phyloP scores from a whole-genome alignment of 2,113 vertebrate genomes.

The Urocolius indicus region DNA sequence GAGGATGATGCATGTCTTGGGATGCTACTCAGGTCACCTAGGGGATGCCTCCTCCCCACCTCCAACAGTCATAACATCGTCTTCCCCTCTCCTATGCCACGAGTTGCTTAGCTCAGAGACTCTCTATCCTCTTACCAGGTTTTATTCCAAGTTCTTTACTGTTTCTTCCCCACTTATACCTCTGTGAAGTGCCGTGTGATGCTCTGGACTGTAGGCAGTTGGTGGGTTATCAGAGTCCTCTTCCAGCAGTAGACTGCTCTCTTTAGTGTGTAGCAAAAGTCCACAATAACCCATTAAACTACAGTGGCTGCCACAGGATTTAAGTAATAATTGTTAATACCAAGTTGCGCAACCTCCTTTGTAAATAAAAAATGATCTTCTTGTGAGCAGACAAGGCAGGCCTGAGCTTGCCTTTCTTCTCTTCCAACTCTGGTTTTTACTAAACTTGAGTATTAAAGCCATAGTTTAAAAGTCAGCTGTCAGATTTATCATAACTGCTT shows the following conservation, averaged over 20 bases:
- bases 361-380: neutral
- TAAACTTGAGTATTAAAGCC: neutral
- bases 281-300: neutral
- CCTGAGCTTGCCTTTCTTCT: neutral
- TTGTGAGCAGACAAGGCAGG: neutral
- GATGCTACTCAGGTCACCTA: too few relatives aligned
- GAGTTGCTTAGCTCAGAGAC: neutral
- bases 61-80: neutral
- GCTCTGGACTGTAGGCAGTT: neutral
- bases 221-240: neutral
- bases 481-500: neutral
- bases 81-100: neutral
- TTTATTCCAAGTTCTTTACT: neutral
- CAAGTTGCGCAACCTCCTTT: neutral
- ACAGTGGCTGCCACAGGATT: neutral
- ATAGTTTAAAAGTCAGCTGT: neutral
- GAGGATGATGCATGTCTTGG: fast-evolving
- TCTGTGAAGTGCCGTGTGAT: neutral
- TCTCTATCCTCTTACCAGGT: neutral
- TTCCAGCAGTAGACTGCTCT: neutral
- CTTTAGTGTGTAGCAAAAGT: neutral
- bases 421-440: neutral
- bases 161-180: neutral
- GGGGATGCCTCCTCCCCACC: neutral
- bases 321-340: neutral